Conservation (phyloP, 2,797 vertebrate genomes). For the Hydrolagus colliei region DNA sequence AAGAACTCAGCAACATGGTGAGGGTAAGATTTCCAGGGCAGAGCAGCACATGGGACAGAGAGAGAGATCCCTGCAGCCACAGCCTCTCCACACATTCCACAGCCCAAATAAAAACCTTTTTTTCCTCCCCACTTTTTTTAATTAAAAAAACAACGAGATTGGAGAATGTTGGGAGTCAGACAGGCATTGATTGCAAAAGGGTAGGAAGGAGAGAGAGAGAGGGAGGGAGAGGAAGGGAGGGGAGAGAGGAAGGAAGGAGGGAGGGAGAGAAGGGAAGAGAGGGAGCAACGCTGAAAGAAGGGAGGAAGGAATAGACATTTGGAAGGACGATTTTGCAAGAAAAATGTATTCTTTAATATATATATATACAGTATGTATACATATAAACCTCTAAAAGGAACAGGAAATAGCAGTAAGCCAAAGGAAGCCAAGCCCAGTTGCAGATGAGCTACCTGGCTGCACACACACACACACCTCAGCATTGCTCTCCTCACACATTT, state of each 20-base stretch:
- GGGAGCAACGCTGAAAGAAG: not conserved
- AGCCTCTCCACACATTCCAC: too few species aligned
- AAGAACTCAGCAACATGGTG: too few species aligned
- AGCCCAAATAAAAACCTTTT: too few species aligned
- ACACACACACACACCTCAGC: not conserved
- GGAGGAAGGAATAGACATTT: not conserved
- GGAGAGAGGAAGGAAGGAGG: not conserved
- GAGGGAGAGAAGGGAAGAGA: not conserved
- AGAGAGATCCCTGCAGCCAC: too few species aligned
- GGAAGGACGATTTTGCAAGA: not conserved
- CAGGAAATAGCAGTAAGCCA: not conserved
- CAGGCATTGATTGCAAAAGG: constrained; percentile 51
- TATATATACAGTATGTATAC: constrained; percentile 24
- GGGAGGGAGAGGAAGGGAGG: constrained; percentile 71
- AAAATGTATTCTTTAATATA: not conserved
- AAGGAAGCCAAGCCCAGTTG: constrained; percentile 25
- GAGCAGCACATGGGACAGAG: too few species aligned
- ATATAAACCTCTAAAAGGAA: not conserved
- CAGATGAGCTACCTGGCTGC: not conserved
- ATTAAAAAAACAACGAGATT: too few species aligned
- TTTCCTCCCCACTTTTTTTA: too few species aligned
- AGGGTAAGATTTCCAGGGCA: too few species aligned
- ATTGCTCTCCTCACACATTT: constrained; percentile 11
- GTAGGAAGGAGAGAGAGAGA: constrained; percentile 90
- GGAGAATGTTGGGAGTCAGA: too few species aligned